Evolutionary conservation across 2,797 vertebrate species (phyloP), one percentile per base, ranked within the genome.

Genomic region (Florisuga fusca): DNA sequence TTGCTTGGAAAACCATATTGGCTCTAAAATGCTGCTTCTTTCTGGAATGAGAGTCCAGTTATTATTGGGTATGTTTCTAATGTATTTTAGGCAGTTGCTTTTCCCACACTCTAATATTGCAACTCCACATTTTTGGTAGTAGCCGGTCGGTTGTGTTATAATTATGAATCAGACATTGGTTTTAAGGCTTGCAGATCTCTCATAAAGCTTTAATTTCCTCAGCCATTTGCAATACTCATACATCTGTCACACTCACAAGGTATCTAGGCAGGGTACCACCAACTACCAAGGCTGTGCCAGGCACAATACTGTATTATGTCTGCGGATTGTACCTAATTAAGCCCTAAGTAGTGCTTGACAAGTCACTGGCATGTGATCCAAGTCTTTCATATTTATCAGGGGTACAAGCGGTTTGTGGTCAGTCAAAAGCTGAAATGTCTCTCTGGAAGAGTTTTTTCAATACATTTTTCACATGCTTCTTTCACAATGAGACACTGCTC

Each of bases 351-450:
- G 64, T 18, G 29, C 78, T 89, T 96, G 94, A 94, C 96, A 96
- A 92, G 76, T 89, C 86, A 63, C 55, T 95, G 88, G 93, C 90
- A 81, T 18, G 43, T 1, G 62, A 87, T 95, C 84, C 84, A 93
- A 95, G 89, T 63, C 79, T 67, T 91, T 76, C 54, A n/a, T 86
- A 81, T 95, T 97, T 94, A 93, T 92, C 93, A 89, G 57, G 64
- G 88, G 38, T 80, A 89, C 77, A 64, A 96, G 89, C 92, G 94
- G 92, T 96, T 96, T 96, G 94, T 95, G 93, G 95, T 96, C 88
- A 97, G 92, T 93, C 43, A 83, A 58, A 95, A 91, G 79, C 12
- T 83, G 34, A 95, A 95, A 93, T 69, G 77, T 66, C 64, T 95
- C 75, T 64, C 83, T 93, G 90, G 81, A 95, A 95, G 88, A 93